Evolutionary conservation across 1,140 invertebrate species (phyloP), one percentile per base, ranked within the genome.

Genomic region (Dendrolimus kikuchii): DNA sequence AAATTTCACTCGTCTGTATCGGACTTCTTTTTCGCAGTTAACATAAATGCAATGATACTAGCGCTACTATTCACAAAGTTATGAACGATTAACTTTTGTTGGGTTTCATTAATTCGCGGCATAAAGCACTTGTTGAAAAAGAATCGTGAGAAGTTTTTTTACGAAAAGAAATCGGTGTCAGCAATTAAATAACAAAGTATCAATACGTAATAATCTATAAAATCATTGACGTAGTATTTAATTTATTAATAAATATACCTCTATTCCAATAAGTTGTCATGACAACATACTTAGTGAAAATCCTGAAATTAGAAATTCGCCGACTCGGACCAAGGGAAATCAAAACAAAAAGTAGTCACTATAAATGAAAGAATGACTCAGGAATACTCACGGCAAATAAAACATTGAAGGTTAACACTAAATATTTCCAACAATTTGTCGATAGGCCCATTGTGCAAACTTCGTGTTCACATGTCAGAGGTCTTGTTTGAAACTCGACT

Each of bases 391-490:
- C 86, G 40, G 76, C 83, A 59, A 86, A 86, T 60, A 88, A 66
- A 46, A 84, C 63, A 59, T 87, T 88, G 68, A 86, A 88, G 51
- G 74, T 80, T 59, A 88, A 63, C 59, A 88, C 83, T 38, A 88
- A 68, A 74, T 86, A 88, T 76, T 86, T 86, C 83, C 83, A 88
- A 63, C 82, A 86, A 60, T 84, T 86, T 50, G 82, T 78, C 5
- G 83, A 86, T 41, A 86, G 63, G 57, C 78, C 77, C 86, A 88
- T 88, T 75, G 71, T 77, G 45, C 43, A 58, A 44, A 67, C 60
- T 23, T 37, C 54, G 62, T 59, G 63, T 80, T 83, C 82, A 86
- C 80, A 83, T 85, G 64, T 80, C 71, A 66, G 64, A 68, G 65
- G 69, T 73, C 59, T 69, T 71, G 75, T 69, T 75, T 69, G 57